phyloP scores from a whole-genome alignment of 2,888 invertebrate species.

The Nemurella pictetii region DNA sequence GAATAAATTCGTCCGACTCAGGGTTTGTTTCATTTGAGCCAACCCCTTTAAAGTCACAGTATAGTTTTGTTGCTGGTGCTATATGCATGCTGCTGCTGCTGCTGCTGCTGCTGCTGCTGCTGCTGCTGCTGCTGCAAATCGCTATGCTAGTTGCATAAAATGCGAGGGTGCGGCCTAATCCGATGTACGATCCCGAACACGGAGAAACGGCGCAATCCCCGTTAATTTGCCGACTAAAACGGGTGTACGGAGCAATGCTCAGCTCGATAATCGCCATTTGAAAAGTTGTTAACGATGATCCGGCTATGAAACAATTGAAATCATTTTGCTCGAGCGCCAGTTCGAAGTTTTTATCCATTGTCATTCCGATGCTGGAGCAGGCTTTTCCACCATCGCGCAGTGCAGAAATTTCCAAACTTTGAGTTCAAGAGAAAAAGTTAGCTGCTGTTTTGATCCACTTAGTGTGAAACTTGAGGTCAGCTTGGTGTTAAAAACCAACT shows the following conservation, averaged over 20 bases:
- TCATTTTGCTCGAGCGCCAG: not conserved
- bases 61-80: no score
- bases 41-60: not conserved
- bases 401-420: not conserved
- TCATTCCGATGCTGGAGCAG: not conserved
- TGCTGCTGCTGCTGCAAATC: no score
- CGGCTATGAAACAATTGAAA: not conserved
- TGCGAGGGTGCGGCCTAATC: not conserved
- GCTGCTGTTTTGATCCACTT: constrained; percentile 15
- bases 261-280: not conserved
- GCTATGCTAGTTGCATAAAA: not conserved
- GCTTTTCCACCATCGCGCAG: not conserved
- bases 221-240: not conserved
- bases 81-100: no score
- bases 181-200: not conserved
- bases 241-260: not conserved
- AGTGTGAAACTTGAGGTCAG: not conserved
- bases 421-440: not conserved
- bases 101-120: no score
- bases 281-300: not conserved
- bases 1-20: constrained; percentile 2
- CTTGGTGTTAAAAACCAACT: constrained; percentile 3
- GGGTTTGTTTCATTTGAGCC: not conserved
- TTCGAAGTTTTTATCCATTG: not conserved
- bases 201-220: not conserved